Base-by-base conservation (phyloP, 2,888 invertebrate genomes). In the Cephus pulcher region DNA sequence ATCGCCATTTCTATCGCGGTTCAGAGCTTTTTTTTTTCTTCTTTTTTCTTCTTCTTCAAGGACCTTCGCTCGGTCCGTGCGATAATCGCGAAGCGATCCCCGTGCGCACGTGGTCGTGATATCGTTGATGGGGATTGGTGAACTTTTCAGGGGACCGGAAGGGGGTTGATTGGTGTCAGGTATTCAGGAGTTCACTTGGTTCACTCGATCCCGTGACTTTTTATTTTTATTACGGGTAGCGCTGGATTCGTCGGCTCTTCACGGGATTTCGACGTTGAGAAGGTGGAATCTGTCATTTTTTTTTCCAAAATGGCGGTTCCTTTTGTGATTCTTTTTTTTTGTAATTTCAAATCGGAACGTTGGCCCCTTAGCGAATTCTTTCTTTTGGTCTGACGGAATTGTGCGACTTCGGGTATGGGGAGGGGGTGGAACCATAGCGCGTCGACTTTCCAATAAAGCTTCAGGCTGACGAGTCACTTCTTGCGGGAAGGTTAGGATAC, bases 371-470 rank as follows among this genome's bases (percentile, higher is more conserved):
- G 23, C 23, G 40, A 56, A 56, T 56, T 15, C 40, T 56, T 23
- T 23, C 40, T 56, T 56, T 23, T 56, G 40, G 40, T 56, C 40
- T 6, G 40, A 23, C 40, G 40, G 40, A 56, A 56, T 56, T 9
- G 40, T 56, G 23, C 40, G 40, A 56, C 23, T 56, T 81, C 78
- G 76, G n/a, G 75, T 30, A 32, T 32, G 71, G 71, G 15, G 34
- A 34, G 4, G 40, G 37, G 70, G 12, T 34, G 33, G 80, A 80
- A 79, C 79, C 80, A 78, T 75, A 76, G 78, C 79, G 78, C 78
- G 75, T 80, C 79, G 80, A 68, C 71, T 40, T 68, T 32, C 56
- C 70, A 68, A 35, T n/a, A 56, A 56, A 32, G 75, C 15, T 37
- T 35, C 35, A 32, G 40, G 34, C 37, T n/a, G 37, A 23, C 32